Percentiles rank a stretch among this genome's conserved stretches.
These are phyloP conservation scores for Fukomys damarensis DNA, from an alignment of 2,113 vertebrate genomes.

Conservation along the genomic window DNA sequence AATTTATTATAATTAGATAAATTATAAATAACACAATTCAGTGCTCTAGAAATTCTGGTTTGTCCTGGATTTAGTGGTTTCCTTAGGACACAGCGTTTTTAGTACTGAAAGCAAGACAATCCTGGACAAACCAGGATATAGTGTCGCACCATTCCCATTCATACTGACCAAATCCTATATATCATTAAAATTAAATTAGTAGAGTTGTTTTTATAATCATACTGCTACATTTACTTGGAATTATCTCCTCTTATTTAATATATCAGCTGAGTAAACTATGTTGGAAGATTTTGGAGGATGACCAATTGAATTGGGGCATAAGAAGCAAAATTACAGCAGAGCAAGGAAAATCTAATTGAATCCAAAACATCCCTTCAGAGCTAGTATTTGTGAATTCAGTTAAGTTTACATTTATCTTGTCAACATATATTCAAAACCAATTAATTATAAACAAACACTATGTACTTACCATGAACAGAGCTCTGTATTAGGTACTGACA, in stretches of 20 bases:
- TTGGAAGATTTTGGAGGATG: not conserved
- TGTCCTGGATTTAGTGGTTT: not conserved
- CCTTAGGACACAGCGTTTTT: not conserved
- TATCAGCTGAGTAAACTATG: not conserved
- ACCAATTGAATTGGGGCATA: not conserved
- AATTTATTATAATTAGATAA: not conserved
- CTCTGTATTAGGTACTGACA: not conserved
- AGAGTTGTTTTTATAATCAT: not conserved
- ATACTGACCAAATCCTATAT: not conserved
- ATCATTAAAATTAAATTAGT: not conserved
- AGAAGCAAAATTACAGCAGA: not conserved
- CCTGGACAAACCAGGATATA: not conserved
- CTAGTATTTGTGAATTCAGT: not conserved
- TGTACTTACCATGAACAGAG: not conserved
- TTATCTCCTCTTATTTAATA: not conserved
- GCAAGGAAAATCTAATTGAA: not conserved
- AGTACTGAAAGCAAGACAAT: not conserved
- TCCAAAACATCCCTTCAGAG: not conserved
- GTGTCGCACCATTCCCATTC: not conserved
- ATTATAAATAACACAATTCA: not conserved
- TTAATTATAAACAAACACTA: not conserved
- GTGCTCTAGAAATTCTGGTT: not conserved
- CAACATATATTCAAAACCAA: not conserved
- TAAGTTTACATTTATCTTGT: not conserved
- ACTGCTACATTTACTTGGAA: not conserved